Evolutionary conservation across 2,113 vertebrate species (phyloP).

Genomic region (Neodontobutis hainanensis): DNA sequence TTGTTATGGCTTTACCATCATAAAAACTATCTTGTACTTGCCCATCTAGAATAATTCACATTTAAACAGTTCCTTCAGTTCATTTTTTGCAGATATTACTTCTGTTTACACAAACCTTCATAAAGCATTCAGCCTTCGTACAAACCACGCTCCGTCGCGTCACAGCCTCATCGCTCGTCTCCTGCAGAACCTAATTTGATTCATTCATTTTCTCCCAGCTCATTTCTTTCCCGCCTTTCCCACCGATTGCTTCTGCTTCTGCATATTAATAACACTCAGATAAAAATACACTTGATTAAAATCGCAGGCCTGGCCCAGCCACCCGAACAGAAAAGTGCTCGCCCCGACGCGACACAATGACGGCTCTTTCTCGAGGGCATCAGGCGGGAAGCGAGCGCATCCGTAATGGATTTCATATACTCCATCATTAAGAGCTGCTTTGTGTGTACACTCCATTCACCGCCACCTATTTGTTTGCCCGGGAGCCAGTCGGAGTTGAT

Average conservation of each 20-base stretch:
- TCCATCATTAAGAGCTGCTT: slow-evolving; percentile 54
- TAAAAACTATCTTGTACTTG: too few species aligned
- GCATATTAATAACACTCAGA: slow-evolving; percentile 69
- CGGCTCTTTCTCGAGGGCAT: slow-evolving; percentile 53
- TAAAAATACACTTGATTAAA: slow-evolving; percentile 71
- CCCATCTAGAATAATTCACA: too few species aligned
- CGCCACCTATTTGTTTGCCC: slow-evolving; percentile 55
- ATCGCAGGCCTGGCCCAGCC: slow-evolving; percentile 49
- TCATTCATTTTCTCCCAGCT: slow-evolving; percentile 65
- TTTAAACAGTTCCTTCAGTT: background rate
- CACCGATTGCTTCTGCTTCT: slow-evolving; percentile 44
- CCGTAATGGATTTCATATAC: slow-evolving; percentile 60
- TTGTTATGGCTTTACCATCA: too few species aligned
- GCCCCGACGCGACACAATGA: slow-evolving; percentile 20
- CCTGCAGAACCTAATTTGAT: slow-evolving; percentile 53
- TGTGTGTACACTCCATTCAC: slow-evolving; percentile 52
- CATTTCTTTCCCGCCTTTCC: slow-evolving; percentile 47
- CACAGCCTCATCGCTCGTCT: slow-evolving; percentile 51
- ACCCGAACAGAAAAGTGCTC: slow-evolving; percentile 12
- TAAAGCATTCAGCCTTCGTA: slow-evolving; percentile 33
- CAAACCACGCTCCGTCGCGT: slow-evolving; percentile 54
- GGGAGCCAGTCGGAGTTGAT: slow-evolving; percentile 54
- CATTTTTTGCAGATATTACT: background rate
- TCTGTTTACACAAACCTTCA: slow-evolving; percentile 26
- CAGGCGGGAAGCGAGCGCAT: slow-evolving; percentile 52